Evolutionary conservation across 2,113 vertebrate species (phyloP).

Genomic region (Telmatochromis sp.): DNA sequence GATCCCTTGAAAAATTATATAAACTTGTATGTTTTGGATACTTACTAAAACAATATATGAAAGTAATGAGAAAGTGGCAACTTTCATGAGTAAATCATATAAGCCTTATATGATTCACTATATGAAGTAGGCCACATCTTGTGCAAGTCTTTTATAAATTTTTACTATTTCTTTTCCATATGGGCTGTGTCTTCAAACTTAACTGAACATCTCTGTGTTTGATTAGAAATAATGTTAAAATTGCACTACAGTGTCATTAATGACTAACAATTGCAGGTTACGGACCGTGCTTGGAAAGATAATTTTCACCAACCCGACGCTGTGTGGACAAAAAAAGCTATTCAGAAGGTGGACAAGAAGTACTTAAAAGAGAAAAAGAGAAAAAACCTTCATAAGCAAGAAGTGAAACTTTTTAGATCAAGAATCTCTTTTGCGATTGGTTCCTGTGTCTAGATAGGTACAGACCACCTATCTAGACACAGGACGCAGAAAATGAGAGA

Average conservation of each 20-base stretch:
- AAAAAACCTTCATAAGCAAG: background rate
- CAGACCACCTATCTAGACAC: background rate
- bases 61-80: too few species aligned
- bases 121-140: too few species aligned
- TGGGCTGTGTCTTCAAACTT: too few species aligned
- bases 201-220: too few species aligned
- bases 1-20: too few species aligned
- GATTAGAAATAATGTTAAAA: too few species aligned
- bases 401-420: background rate
- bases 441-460: background rate
- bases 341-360: background rate
- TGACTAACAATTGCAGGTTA: background rate
- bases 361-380: background rate
- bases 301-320: background rate
- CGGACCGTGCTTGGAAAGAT: background rate
- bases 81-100: too few species aligned
- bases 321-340: background rate
- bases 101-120: too few species aligned
- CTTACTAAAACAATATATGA: too few species aligned
- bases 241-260: background rate
- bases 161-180: too few species aligned
- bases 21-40: too few species aligned
- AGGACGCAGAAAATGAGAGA: accelerated
- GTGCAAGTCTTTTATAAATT: too few species aligned
- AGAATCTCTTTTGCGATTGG: background rate